These are phyloP conservation scores for Microcebus ravelobensis DNA, from an alignment of 2,113 vertebrate species.

Conservation along the genomic window DNA sequence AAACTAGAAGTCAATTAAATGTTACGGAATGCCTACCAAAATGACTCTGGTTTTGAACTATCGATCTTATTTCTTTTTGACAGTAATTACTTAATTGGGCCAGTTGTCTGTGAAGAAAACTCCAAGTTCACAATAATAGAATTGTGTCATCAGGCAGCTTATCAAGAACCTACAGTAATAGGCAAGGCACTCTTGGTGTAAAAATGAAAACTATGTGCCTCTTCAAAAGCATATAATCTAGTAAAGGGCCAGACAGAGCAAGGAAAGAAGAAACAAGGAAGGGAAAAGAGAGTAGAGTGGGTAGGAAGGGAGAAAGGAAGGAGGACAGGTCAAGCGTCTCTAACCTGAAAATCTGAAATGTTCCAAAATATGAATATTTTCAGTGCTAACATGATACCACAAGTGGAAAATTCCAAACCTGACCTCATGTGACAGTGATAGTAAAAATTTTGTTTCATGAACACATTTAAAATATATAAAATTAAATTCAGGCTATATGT, in stretches of 20 bases:
- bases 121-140: slow-evolving; percentile 44
- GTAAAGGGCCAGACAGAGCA: not conserved
- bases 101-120: slow-evolving; percentile 39
- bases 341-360: not conserved
- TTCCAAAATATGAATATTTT: not conserved
- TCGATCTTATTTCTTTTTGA: slow-evolving; percentile 42
- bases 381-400: not conserved
- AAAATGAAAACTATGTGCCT: not conserved
- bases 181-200: not conserved
- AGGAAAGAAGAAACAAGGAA: no score
- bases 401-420: not conserved
- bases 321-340: not conserved
- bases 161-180: not conserved
- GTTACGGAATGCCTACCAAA: not conserved
- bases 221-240: not conserved
- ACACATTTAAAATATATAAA: not conserved
- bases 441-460: not conserved
- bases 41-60: not conserved
- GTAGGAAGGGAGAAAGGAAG: no score
- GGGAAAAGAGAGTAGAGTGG: accelerated
- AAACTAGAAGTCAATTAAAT: slow-evolving; percentile 8
- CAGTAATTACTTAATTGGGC: slow-evolving; percentile 46
- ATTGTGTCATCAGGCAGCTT: slow-evolving; percentile 20
- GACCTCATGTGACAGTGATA: not conserved
- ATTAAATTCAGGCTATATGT: not conserved